Conservation (phyloP, 2,888 invertebrate genomes). For the Ernsta delagoae region DNA sequence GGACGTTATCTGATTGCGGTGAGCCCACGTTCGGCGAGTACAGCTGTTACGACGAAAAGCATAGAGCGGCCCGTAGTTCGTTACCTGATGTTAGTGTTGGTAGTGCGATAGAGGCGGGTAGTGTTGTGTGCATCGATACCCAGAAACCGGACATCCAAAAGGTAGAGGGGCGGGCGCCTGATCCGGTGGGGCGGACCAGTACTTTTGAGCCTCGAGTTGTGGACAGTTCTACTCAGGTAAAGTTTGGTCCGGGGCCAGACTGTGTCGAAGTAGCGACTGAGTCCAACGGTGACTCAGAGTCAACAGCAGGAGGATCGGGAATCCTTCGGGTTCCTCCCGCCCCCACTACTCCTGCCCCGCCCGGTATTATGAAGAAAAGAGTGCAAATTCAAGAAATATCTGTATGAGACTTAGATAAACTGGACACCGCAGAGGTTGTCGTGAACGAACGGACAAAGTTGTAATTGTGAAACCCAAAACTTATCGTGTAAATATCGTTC, state of each 20-base stretch:
- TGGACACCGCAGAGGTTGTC: conserved; percentile 72
- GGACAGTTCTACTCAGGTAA: conserved; percentile 82
- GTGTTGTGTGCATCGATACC: conserved; percentile 81
- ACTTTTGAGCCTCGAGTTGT: conserved; percentile 80
- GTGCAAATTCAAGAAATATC: conserved; percentile 95
- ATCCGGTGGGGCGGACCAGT: conserved; percentile 73
- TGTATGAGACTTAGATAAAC: conserved; percentile 80
- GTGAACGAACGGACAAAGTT: conserved; percentile 78
- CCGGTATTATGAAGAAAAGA: conserved; percentile 93
- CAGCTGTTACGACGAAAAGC: conserved; percentile 87
- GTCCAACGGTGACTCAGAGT: conserved; percentile 70
- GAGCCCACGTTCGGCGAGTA: conserved; percentile 87
- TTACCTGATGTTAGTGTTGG: conserved; percentile 86
- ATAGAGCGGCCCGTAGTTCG: conserved; percentile 83
- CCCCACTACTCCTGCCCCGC: conserved; percentile 85
- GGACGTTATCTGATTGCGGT: conserved; percentile 82
- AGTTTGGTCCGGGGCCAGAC: conserved; percentile 72
- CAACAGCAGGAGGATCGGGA: conserved; percentile 73
- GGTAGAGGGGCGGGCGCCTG: conserved; percentile 66
- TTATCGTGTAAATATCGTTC: conserved; percentile 44
- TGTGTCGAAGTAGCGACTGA: conserved; percentile 76
- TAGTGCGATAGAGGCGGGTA: conserved; percentile 85
- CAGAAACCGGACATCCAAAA: conserved; percentile 82
- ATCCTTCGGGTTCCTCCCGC: conserved; percentile 78
- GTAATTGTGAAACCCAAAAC: conserved; percentile 54